Conservation (phyloP, 2,888 invertebrate genomes). For the Desoria tigrina region DNA sequence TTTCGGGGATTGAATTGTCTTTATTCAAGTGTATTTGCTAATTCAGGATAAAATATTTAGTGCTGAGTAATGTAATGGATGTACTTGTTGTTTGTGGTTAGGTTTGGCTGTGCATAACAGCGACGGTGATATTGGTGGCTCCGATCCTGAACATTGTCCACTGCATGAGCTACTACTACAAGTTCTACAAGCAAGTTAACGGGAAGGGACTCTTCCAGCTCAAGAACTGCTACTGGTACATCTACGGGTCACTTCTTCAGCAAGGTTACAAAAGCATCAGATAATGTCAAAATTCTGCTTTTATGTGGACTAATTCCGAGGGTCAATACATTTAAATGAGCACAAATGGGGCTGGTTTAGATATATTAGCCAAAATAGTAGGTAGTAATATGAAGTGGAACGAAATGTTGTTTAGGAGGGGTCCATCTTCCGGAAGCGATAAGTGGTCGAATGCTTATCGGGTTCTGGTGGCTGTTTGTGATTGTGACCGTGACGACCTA, state of each 20-base stretch:
- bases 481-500: constrained; percentile 86
- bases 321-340: no score
- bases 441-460: constrained; percentile 80
- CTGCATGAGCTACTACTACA: constrained; percentile 71
- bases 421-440: constrained; percentile 82
- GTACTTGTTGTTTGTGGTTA: no score
- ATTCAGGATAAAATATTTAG: no score
- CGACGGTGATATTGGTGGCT: constrained; percentile 74
- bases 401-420: constrained; percentile 70
- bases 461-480: constrained; percentile 90
- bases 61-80: no score
- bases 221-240: constrained; percentile 77
- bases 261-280: constrained; percentile 71
- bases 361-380: neutral
- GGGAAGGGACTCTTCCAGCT: constrained; percentile 59
- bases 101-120: constrained; percentile 80
- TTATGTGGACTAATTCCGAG: constrained; percentile 1
- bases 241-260: constrained; percentile 85
- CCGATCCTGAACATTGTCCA: constrained; percentile 75
- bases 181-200: constrained; percentile 59
- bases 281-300: constrained; percentile 6
- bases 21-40: no score
- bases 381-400: no score
- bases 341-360: no score
- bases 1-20: neutral